These are phyloP conservation scores for Arenaria interpres DNA, from an alignment of 2,113 vertebrate genomes.

Conservation along the genomic window DNA sequence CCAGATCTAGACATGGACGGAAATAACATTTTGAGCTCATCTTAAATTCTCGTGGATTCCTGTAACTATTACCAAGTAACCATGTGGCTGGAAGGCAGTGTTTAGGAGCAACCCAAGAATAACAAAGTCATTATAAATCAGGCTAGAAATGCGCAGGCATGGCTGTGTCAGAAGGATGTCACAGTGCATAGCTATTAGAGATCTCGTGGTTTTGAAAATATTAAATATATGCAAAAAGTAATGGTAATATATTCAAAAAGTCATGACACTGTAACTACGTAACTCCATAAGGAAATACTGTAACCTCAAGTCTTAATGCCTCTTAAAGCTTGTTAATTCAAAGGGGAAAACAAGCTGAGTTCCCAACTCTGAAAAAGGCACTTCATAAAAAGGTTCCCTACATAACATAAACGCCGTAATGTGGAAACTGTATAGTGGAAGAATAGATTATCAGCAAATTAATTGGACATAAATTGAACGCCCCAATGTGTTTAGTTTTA, in stretches of 20 bases:
- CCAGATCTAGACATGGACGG: neutral
- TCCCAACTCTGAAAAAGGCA: neutral
- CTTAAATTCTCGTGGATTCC: neutral
- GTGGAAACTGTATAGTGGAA: neutral
- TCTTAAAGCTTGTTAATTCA: neutral
- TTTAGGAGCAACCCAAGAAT: neutral
- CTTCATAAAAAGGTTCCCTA: neutral
- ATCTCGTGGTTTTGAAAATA: neutral
- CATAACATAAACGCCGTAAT: neutral
- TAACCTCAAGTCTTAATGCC: neutral
- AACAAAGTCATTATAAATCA: neutral
- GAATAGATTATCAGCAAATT: constrained; percentile 66
- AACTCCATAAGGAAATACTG: neutral
- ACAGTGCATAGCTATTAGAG: neutral
- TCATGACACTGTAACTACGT: neutral
- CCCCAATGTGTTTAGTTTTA: constrained; percentile 35
- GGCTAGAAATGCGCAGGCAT: neutral
- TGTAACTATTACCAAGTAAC: neutral
- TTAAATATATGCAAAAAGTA: neutral
- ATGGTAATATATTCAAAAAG: neutral
- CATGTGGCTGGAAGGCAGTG: neutral
- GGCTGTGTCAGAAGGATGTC: neutral
- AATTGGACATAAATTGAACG: constrained; percentile 60
- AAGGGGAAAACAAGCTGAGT: neutral
- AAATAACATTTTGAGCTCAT: neutral